These are phyloP conservation scores for Drosophila meridionalis DNA, from an alignment of 2,888 invertebrate genomes.

Conservation along the genomic window DNA sequence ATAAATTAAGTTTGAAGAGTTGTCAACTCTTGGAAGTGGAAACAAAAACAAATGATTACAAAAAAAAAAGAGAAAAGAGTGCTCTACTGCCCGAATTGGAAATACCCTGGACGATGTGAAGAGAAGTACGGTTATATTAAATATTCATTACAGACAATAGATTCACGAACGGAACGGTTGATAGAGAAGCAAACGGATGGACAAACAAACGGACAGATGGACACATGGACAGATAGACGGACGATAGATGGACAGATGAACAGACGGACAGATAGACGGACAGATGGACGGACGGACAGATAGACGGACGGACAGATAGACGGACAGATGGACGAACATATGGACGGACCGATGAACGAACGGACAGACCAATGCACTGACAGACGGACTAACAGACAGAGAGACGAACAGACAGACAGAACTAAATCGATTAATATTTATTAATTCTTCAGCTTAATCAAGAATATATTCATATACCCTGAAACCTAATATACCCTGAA, in stretches of 20 bases:
- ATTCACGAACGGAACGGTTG: too few species aligned
- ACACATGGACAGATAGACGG: too few species aligned
- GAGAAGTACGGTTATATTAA: background rate
- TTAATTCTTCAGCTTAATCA: background rate
- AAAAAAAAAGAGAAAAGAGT: background rate
- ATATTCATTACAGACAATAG: too few species aligned
- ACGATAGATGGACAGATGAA: background rate
- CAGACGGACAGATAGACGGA: too few species aligned
- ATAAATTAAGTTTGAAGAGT: constrained; percentile 61
- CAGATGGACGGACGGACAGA: background rate
- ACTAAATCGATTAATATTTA: background rate
- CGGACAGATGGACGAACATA: background rate
- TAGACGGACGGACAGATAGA: background rate
- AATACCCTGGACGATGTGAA: background rate
- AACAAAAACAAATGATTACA: background rate
- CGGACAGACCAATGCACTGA: background rate
- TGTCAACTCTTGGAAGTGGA: constrained; percentile 38
- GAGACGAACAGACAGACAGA: background rate
- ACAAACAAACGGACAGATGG: too few species aligned
- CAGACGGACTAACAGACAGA: too few species aligned
- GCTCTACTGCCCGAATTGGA: background rate
- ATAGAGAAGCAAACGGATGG: too few species aligned
- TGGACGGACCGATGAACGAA: background rate
- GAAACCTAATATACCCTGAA: background rate
- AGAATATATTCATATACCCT: background rate